A percentile compares a stretch with the other conserved stretches of the same genome.
phyloP scores from a whole-genome alignment of 2,888 invertebrate genomes.

The Subacronicta megacephala region DNA sequence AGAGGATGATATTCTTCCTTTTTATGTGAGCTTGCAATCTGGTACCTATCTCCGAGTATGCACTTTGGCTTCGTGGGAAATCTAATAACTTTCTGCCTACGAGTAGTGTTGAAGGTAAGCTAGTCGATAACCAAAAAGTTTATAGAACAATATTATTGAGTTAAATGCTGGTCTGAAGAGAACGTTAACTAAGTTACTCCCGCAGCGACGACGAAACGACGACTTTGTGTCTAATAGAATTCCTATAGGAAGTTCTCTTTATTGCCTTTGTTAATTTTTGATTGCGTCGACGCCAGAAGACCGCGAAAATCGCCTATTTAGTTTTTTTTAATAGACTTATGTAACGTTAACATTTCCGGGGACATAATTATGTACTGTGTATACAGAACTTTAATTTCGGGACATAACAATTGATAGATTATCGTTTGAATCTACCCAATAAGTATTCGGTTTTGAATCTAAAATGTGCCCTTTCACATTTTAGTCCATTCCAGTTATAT shows the following conservation, averaged over 20 bases:
- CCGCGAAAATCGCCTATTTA: conserved; percentile 9
- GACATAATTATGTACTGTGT: too few species aligned
- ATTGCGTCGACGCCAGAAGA: conserved; percentile 22
- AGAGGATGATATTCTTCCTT: too few species aligned
- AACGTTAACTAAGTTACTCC: conserved; percentile 36
- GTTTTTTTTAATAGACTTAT: too few species aligned
- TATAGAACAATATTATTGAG: conserved; percentile 42
- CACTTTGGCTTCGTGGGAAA: conserved; percentile 13
- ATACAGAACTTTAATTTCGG: too few species aligned
- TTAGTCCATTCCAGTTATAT: too few species aligned
- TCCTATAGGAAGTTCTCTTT: conserved; percentile 29
- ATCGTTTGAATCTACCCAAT: too few species aligned
- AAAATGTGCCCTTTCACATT: too few species aligned
- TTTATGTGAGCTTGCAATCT: too few species aligned
- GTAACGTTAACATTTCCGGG: too few species aligned
- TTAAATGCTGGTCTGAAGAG: conserved; percentile 36
- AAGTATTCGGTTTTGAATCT: too few species aligned
- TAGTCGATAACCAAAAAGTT: conserved; percentile 24
- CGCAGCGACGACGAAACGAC: conserved; percentile 15
- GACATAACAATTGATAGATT: too few species aligned
- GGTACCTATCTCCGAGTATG: background rate
- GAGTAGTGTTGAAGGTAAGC: conserved; percentile 13
- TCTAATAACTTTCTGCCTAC: conserved; percentile 1
- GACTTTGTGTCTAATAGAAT: conserved; percentile 38
- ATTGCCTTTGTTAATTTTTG: conserved; percentile 24